Evolutionary conservation across 2,888 invertebrate genomes (phyloP).

Genomic region (Sericinus montela): DNA sequence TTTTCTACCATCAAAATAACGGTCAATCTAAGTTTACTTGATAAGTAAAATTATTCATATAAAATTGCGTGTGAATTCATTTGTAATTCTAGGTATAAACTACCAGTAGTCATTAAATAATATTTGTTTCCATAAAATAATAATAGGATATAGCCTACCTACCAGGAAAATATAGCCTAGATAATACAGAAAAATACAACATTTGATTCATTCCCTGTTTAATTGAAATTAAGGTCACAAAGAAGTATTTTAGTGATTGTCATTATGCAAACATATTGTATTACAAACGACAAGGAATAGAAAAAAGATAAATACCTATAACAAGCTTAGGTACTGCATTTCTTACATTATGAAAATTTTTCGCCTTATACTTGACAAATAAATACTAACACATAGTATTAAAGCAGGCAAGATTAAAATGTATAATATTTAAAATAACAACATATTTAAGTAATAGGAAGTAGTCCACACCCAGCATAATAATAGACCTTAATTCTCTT

Average conservation of each 20-base stretch:
- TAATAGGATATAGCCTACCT: too few relatives aligned
- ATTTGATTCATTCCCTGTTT: slow-evolving; percentile 43
- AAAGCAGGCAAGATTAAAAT: slow-evolving; percentile 34
- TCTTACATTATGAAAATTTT: slow-evolving; percentile 23
- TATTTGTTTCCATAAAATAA: slow-evolving; percentile 7
- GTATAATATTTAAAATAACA: slow-evolving; percentile 35
- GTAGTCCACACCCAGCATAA: slow-evolving; percentile 1
- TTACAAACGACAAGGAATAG: slow-evolving; percentile 28
- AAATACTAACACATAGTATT: slow-evolving; percentile 13
- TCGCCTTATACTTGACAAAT: neutral
- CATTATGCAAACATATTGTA: slow-evolving; percentile 37
- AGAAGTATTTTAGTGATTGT: slow-evolving; percentile 40
- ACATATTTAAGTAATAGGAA: slow-evolving; percentile 17
- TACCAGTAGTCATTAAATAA: too few relatives aligned
- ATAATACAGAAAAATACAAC: slow-evolving; percentile 1
- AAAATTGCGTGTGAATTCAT: too few relatives aligned
- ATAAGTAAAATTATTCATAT: too few relatives aligned
- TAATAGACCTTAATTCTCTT: slow-evolving; percentile 23
- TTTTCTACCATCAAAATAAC: too few relatives aligned
- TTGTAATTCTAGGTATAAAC: too few relatives aligned
- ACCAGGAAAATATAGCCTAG: too few relatives aligned
- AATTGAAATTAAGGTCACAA: slow-evolving; percentile 60
- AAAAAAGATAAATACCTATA: slow-evolving; percentile 40
- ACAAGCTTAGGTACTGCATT: slow-evolving; percentile 40
- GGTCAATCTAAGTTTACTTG: too few relatives aligned